Evolutionary conservation across 1,140 invertebrate genomes (phyloP).

Genomic region (Conopomorpha cramerella): DNA sequence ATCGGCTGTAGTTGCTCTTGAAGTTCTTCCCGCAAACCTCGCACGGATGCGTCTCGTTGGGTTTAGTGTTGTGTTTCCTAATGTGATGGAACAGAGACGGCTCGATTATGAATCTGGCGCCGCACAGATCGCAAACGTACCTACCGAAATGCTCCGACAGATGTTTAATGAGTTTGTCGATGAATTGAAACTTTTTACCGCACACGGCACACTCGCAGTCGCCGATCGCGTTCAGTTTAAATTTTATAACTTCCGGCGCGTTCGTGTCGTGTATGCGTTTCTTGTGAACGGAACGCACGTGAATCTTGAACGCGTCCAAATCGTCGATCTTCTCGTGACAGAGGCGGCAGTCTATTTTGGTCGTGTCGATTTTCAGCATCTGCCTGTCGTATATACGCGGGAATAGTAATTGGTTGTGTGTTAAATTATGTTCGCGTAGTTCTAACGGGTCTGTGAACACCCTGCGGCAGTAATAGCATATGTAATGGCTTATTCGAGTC

Average conservation of each 20-base stretch:
- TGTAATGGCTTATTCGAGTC: not conserved
- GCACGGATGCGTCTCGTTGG: conserved; percentile 1
- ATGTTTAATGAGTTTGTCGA: conserved; percentile 6
- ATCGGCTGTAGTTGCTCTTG: conserved; percentile 7
- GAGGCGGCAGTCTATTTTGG: conserved; percentile 1
- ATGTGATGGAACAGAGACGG: conserved; percentile 3
- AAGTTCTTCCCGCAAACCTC: conserved; percentile 7
- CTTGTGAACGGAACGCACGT: conserved; percentile 3
- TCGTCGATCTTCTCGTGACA: conserved; percentile 1
- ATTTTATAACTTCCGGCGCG: conserved; percentile 7
- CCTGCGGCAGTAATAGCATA: not conserved
- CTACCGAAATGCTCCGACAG: conserved; percentile 9
- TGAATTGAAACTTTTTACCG: conserved; percentile 2
- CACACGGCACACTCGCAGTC: conserved; percentile 6
- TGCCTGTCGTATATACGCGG: not conserved
- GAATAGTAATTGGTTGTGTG: not conserved
- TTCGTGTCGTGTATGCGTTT: conserved; percentile 4
- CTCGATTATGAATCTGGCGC: conserved; percentile 7
- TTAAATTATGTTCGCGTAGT: not conserved
- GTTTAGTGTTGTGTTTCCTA: conserved; percentile 3
- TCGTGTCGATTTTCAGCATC: not conserved
- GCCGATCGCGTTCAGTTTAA: conserved; percentile 1
- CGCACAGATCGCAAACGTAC: conserved; percentile 9
- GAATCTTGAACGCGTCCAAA: conserved; percentile 4
- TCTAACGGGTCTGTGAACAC: not conserved